A percentile compares a stretch with the other conserved stretches of the same genome.
Conservation (phyloP, 2,797 vertebrate species). For the Lophotriccus pileatus region DNA sequence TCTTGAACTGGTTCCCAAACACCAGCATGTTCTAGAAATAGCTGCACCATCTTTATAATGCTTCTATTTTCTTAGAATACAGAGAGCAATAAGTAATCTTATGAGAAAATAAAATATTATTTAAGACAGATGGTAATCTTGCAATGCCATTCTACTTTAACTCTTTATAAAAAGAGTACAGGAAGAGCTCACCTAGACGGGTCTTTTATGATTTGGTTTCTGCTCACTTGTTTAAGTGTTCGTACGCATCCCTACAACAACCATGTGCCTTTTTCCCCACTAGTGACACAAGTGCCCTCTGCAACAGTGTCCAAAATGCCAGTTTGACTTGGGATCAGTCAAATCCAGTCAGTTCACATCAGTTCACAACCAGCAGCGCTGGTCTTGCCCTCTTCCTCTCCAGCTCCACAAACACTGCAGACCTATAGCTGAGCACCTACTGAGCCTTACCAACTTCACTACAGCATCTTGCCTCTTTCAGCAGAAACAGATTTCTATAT, state of each 20-base stretch:
- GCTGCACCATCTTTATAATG: neutral
- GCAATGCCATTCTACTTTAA: neutral
- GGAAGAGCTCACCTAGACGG: neutral
- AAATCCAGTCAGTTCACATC: neutral
- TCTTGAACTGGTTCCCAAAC: neutral
- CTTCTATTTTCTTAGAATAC: neutral
- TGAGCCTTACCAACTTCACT: neutral
- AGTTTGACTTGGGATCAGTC: neutral
- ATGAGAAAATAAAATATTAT: neutral
- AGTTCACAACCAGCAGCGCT: rapidly evolving
- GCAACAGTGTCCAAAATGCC: neutral
- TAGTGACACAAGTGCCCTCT: neutral
- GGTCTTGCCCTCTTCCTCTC: neutral
- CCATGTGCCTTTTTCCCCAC: rapidly evolving
- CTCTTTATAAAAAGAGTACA: neutral
- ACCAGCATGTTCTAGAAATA: neutral
- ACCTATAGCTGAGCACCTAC: neutral
- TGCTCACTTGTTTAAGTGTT: neutral
- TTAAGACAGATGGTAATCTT: neutral
- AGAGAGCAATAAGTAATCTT: neutral
- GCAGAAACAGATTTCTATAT: neutral
- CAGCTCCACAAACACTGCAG: rapidly evolving
- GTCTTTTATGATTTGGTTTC: neutral
- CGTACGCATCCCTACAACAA: neutral
- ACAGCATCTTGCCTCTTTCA: neutral